Evolutionary conservation across 2,888 invertebrate genomes (phyloP).

Genomic region (Nymphalis urticae): DNA sequence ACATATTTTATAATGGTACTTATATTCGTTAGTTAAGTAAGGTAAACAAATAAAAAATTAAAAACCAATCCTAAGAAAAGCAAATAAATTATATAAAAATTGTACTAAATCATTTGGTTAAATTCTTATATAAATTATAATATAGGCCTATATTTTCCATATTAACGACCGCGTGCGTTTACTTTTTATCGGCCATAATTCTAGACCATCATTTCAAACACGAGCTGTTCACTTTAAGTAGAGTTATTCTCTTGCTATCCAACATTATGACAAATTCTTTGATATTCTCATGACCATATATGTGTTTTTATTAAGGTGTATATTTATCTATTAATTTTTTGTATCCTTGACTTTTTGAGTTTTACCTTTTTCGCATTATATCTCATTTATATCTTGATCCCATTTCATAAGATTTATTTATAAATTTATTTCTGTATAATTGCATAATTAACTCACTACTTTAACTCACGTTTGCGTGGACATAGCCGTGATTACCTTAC

Average conservation of each 20-base stretch:
- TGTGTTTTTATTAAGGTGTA: neutral
- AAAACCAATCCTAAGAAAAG: neutral
- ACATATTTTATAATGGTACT: too few relatives aligned
- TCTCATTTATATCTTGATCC: too few relatives aligned
- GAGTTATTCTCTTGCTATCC: constrained; percentile 35
- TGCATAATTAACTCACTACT: too few relatives aligned
- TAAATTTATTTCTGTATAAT: too few relatives aligned
- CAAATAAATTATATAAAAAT: neutral
- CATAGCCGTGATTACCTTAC: too few relatives aligned
- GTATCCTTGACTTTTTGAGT: too few relatives aligned
- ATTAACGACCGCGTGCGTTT: constrained; percentile 40
- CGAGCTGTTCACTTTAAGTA: constrained; percentile 29
- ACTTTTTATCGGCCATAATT: constrained; percentile 57
- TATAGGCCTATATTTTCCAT: constrained; percentile 17
- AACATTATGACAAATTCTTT: neutral
- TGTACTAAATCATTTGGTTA: neutral
- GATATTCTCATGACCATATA: neutral
- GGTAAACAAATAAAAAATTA: neutral
- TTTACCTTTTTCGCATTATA: too few relatives aligned
- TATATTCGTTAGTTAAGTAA: too few relatives aligned
- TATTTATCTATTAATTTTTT: too few relatives aligned
- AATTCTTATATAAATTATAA: neutral
- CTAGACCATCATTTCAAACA: constrained; percentile 44
- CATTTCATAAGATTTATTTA: too few relatives aligned
- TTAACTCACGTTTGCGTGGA: too few relatives aligned